These are phyloP conservation scores for Drosophila punjabiensis DNA, from an alignment of 1,140 invertebrate species.

Conservation along the genomic window DNA sequence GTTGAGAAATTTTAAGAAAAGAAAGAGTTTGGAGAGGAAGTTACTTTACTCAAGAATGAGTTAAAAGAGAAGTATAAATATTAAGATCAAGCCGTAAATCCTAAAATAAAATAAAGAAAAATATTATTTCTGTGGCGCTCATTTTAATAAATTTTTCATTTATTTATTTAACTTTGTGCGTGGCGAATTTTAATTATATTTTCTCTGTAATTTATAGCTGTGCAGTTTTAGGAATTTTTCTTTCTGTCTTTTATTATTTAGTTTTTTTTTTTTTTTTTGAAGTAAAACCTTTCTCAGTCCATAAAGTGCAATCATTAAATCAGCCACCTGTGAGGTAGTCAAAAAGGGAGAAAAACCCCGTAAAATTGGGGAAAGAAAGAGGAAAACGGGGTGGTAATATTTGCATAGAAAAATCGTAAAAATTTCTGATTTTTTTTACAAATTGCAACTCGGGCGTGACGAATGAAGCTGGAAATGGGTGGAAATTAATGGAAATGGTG, in stretches of 20 bases:
- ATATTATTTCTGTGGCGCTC: background rate
- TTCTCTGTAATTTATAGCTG: constrained; percentile 48
- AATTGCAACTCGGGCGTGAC: constrained; percentile 67
- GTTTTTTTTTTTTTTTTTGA: background rate
- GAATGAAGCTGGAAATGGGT: constrained; percentile 26
- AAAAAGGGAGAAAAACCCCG: constrained; percentile 12
- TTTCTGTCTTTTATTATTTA: background rate
- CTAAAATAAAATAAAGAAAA: background rate
- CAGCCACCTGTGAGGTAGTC: constrained; percentile 59
- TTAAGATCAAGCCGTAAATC: background rate
- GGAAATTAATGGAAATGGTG: constrained; percentile 6
- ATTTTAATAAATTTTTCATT: background rate
- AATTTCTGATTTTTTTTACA: constrained; percentile 46
- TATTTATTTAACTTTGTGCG: constrained; percentile 5
- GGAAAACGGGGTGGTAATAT: constrained; percentile 27
- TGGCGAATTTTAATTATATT: constrained; percentile 65
- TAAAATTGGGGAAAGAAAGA: constrained; percentile 13
- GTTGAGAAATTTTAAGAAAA: background rate
- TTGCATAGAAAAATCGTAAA: constrained; percentile 79
- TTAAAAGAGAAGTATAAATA: background rate
- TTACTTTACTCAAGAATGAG: too few relatives aligned
- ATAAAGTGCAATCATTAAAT: constrained; percentile 65
- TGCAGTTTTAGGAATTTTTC: constrained; percentile 6
- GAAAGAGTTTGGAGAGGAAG: too few relatives aligned
- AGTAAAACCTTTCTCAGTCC: constrained; percentile 64